Evolutionary conservation across 2,113 vertebrate species (phyloP).

Genomic region (Zapus hudsonius): DNA sequence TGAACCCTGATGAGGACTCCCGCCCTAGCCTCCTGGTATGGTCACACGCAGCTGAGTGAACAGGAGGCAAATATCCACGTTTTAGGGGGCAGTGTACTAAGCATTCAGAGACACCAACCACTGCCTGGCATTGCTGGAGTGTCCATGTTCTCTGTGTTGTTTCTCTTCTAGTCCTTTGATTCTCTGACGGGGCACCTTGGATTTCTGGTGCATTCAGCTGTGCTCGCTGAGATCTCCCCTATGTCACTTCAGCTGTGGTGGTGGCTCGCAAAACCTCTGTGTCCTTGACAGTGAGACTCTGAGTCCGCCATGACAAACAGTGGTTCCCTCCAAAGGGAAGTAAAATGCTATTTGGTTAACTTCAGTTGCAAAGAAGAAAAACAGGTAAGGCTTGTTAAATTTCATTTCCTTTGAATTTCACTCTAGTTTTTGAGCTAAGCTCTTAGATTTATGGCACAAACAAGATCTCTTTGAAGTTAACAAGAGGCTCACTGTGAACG

Average conservation of each 20-base stretch:
- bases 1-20: neutral
- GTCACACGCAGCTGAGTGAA: neutral
- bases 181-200: accelerated
- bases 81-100: neutral
- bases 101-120: neutral
- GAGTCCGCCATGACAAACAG: neutral
- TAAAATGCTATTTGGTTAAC: neutral
- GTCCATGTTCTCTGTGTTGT: accelerated
- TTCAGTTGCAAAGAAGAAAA: neutral
- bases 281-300: neutral
- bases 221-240: neutral
- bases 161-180: neutral
- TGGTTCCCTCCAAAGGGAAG: accelerated
- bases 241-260: neutral
- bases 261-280: neutral
- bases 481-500: neutral
- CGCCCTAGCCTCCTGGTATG: accelerated
- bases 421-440: neutral
- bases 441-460: constrained; percentile 15
- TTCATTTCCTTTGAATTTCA: neutral
- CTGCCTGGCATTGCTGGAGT: no score
- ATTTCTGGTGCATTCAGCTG: accelerated
- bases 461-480: constrained; percentile 36
- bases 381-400: neutral
- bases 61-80: neutral